These are phyloP conservation scores for Magallana gigas DNA, from an alignment of 1,140 invertebrate species.

Conservation along the genomic window DNA sequence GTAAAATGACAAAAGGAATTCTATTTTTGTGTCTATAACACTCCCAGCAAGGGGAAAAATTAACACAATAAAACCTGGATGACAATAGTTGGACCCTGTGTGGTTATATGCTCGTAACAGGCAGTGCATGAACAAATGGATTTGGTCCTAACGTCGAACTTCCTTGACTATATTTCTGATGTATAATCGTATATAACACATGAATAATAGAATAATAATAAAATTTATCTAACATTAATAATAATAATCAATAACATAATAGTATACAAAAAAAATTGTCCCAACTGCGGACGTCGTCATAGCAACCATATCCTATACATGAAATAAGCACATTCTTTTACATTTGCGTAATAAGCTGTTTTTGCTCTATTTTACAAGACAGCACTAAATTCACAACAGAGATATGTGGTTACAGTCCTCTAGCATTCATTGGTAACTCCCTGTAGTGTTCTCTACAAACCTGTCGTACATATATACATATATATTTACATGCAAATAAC, in stretches of 20 bases:
- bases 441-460: slow-evolving; percentile 13
- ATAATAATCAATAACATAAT: slow-evolving; percentile 23
- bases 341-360: not conserved
- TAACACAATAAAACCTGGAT: not conserved
- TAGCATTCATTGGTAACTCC: not conserved
- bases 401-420: slow-evolving; percentile 29
- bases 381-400: slow-evolving; percentile 18
- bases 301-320: slow-evolving; percentile 44
- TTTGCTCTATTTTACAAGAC: not conserved
- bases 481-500: not conserved
- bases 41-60: not conserved
- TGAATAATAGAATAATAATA: slow-evolving; percentile 36
- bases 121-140: slow-evolving; percentile 26
- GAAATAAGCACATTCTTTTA: not conserved
- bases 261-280: slow-evolving; percentile 47
- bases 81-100: slow-evolving; percentile 20
- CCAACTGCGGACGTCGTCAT: slow-evolving; percentile 60
- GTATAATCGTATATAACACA: slow-evolving; percentile 10
- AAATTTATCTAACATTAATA: slow-evolving; percentile 29
- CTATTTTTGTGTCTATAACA: slow-evolving; percentile 10
- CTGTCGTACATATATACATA: not conserved
- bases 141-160: slow-evolving; percentile 8
- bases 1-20: slow-evolving; percentile 15
- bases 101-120: slow-evolving; percentile 7
- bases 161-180: slow-evolving; percentile 22